phyloP scores from a whole-genome alignment of 2,797 vertebrate species.

The Enteromius unitaeniatus region DNA sequence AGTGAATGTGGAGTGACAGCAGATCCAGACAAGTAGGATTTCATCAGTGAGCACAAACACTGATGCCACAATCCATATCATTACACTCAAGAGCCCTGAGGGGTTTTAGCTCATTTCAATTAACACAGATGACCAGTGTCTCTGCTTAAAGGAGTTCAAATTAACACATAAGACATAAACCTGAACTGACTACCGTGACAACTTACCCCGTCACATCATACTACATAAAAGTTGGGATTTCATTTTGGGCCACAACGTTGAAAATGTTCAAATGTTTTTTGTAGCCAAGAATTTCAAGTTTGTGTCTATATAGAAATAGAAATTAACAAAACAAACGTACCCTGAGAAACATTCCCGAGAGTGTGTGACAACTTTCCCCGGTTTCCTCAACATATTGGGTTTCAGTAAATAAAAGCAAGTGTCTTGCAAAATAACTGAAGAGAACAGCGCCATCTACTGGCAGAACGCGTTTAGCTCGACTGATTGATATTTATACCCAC shows the following conservation, averaged over 20 bases:
- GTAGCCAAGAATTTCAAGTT: neutral
- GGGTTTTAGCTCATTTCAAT: neutral
- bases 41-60: conserved; percentile 4
- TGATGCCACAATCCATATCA: neutral
- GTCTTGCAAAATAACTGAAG: neutral
- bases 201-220: neutral
- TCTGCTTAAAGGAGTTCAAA: neutral
- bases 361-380: neutral
- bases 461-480: too few relatives aligned
- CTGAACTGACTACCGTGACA: neutral
- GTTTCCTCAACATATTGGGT: neutral
- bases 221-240: neutral
- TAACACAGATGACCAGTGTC: neutral
- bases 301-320: neutral
- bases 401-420: neutral
- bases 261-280: neutral
- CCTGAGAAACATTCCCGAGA: neutral
- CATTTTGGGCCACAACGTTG: neutral
- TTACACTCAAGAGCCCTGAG: neutral
- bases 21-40: conserved; percentile 1
- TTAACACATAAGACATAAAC: neutral
- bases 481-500: neutral
- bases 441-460: conserved; percentile 4
- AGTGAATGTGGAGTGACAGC: neutral
- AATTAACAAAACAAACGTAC: neutral